Base-by-base conservation (phyloP, 2,113 vertebrate species). In the Halichoerus grypus region DNA sequence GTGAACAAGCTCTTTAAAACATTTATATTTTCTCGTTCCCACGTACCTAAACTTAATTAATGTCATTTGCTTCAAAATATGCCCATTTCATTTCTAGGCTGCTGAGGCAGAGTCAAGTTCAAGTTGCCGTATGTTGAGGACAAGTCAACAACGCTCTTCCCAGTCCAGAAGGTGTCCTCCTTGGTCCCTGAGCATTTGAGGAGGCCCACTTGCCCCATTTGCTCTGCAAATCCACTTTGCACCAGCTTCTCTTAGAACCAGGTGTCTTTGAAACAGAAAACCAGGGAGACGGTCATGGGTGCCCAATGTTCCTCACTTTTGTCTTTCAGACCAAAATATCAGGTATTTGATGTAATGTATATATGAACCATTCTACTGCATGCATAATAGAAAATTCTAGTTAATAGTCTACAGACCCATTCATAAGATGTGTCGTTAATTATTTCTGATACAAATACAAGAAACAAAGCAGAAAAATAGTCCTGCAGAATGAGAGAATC, bases 31-130 rank as follows among this genome's bases (percentile, higher is more conserved):
- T 82, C 51, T 94, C 33, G 61, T 51, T 81, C 21, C 36, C 79
- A 61, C 10, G 33, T 83, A 92, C 33, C 88, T 95, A 95, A 94
- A 36, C 71, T 93, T 97, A 80, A 77, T 59, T 94, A 80, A 90
- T 90, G 65, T 61, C 7, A n/a, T 79, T 94, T 89, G 65, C 80
- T 94, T 97, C 46, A 65, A 92, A 96, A 95, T 94, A 89, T 39
- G 61, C 22, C 61, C 42, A 49, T 28, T 88, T 53, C 39, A 67
- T 53, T 87, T 95, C 79, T 36, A 92, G 59, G 49, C 51, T 77
- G 57, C 77, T 80, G 85, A 85, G 31, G 81, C 74, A 81, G 74
- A 79, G 89, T 69, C 79, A 72, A 71, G 49, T 84, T 94, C 53
- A 63, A 8, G 18, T 36, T 94, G n/a, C 61, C 87, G 53, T 81